These are phyloP conservation scores for Herpetotheres cachinnans DNA, from an alignment of 2,113 vertebrate genomes.

Conservation along the genomic window DNA sequence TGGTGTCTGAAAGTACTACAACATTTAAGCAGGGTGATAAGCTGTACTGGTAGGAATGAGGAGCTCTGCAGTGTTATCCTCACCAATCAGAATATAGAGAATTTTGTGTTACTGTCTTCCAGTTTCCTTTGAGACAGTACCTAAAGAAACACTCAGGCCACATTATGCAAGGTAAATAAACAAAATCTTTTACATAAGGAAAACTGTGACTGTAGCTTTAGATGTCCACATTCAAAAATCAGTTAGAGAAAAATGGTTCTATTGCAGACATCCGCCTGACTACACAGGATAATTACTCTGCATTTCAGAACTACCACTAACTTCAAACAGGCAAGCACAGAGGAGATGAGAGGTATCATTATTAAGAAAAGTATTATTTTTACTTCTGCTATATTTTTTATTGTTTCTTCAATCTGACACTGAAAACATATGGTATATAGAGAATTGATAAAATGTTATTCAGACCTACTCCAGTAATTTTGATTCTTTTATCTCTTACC, in stretches of 20 bases:
- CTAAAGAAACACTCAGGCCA: background rate
- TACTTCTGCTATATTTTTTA: background rate
- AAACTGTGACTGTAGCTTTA: background rate
- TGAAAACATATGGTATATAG: background rate
- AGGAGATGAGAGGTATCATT: background rate
- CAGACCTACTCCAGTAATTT: background rate
- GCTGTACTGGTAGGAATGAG: background rate
- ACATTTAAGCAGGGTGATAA: background rate
- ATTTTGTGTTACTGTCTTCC: background rate
- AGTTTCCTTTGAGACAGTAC: background rate
- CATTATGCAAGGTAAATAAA: background rate
- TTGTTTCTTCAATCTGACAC: background rate
- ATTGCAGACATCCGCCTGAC: background rate
- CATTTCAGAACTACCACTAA: background rate
- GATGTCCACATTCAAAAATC: background rate
- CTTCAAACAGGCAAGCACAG: background rate
- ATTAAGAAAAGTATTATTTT: background rate
- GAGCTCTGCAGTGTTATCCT: background rate
- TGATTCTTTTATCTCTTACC: background rate
- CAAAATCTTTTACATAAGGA: background rate
- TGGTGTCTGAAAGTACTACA: background rate
- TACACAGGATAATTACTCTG: background rate
- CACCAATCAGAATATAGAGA: background rate
- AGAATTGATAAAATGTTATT: background rate
- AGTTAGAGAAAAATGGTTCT: background rate